Evolutionary conservation across 2,888 invertebrate species (phyloP).

Genomic region (Andrena minutula): DNA sequence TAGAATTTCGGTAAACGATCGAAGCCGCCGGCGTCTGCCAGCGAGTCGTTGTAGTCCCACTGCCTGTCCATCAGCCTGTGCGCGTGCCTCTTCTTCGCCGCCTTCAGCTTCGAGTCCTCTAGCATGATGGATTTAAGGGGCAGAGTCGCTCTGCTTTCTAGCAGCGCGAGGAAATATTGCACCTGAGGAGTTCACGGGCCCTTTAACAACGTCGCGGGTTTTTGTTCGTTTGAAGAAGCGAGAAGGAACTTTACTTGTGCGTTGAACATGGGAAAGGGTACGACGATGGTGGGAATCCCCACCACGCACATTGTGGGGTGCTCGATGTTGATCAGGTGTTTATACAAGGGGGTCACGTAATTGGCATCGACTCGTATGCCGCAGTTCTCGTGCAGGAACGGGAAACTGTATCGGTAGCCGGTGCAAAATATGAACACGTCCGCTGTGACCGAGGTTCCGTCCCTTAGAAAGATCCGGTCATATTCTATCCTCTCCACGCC

Average conservation of each 20-base stretch:
- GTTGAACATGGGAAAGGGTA: conserved; percentile 90
- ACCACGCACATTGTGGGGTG: conserved; percentile 92
- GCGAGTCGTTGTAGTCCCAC: conserved; percentile 85
- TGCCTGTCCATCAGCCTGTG: conserved; percentile 83
- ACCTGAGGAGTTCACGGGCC: conserved; percentile 84
- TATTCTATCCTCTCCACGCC: conserved; percentile 86
- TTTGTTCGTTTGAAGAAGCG: background rate
- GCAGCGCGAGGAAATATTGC: conserved; percentile 87
- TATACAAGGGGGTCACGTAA: conserved; percentile 90
- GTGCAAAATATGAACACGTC: conserved; percentile 91
- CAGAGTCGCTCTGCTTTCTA: conserved; percentile 87
- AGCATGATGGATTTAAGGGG: conserved; percentile 89
- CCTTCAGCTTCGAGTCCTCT: conserved; percentile 86
- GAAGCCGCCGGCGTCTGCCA: conserved; percentile 83
- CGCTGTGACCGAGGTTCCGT: conserved; percentile 87
- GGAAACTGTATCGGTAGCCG: conserved; percentile 90
- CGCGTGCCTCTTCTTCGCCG: conserved; percentile 81
- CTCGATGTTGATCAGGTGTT: conserved; percentile 91
- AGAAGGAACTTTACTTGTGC: conserved; percentile 87
- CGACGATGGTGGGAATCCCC: conserved; percentile 89
- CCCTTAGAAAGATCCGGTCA: conserved; percentile 87
- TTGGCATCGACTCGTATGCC: conserved; percentile 88
- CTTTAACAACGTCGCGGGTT: background rate
- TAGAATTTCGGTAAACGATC: conserved; percentile 82
- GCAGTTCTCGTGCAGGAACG: conserved; percentile 89